Evolutionary conservation across 2,888 invertebrate genomes (phyloP), one percentile per base, ranked within the genome.

Genomic region (Digitonthophagus gazella): DNA sequence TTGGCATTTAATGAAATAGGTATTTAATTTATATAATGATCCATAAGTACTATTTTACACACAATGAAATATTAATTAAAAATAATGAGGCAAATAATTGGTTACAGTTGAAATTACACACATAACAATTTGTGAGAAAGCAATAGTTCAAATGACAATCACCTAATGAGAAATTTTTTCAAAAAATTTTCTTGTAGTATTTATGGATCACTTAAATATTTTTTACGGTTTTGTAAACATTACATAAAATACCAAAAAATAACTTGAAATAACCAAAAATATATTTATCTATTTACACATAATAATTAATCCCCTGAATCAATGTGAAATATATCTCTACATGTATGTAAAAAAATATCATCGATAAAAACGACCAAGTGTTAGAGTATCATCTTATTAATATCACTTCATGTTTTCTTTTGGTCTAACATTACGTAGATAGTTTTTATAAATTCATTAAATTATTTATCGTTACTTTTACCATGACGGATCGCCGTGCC

Each of bases 1-100:
- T 74, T 85, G 84, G 84, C 81, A 81, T 72, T 78, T 82, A 63
- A 75, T 80, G 58, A 16, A 55, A 15, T 70, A 65, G 67, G 15
- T 57, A 16, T 63, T 63, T 54, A 15, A 18, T 19, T 3, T 64
- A 18, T 19, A 16, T 14, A 28, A 28, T 63, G 15, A n/a, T n/a
- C 15, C 15, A 8, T 58, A 15, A 11, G 1, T 58, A 15, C 8
- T 15, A n/a, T n/a, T n/a, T n/a, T n/a, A n/a, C n/a, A n/a, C n/a
- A n/a, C n/a, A n/a, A n/a, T n/a, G n/a, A n/a, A n/a, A n/a, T n/a
- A n/a, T n/a, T n/a, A n/a, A n/a, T n/a, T n/a, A n/a, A n/a, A n/a
- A n/a, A n/a, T n/a, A n/a, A n/a, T n/a, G n/a, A n/a, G n/a, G n/a
- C n/a, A n/a, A n/a, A n/a, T n/a, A n/a, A n/a, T n/a, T n/a, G n/a